Evolutionary conservation across 2,797 vertebrate species (phyloP).

Genomic region (Etheostoma nigrum): DNA sequence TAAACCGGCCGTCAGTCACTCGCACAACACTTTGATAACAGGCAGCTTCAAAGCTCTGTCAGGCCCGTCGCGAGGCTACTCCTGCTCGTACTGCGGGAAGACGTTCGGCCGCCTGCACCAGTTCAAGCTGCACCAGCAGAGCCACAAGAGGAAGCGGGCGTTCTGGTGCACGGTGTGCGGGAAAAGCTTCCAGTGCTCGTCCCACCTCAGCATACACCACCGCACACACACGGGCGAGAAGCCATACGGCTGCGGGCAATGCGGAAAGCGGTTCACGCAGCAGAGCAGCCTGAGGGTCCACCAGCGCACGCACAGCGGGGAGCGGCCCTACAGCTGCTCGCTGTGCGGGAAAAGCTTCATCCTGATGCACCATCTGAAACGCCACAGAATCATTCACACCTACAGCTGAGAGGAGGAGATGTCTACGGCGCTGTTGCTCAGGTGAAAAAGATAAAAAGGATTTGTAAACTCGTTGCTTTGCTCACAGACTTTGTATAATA

Average conservation of each 20-base stretch:
- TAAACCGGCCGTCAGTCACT: neutral
- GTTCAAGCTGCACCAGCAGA: conserved; percentile 83
- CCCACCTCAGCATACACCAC: conserved; percentile 84
- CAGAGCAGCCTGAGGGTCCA: conserved; percentile 84
- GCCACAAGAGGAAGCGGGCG: conserved; percentile 78
- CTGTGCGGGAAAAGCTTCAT: conserved; percentile 84
- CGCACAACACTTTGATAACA: conserved; percentile 44
- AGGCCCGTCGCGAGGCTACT: conserved; percentile 49
- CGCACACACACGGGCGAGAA: conserved; percentile 85
- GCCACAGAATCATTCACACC: conserved; percentile 80
- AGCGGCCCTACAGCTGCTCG: conserved; percentile 81
- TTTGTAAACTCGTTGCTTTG: neutral
- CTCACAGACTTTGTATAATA: conserved; percentile 49
- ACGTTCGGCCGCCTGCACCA: conserved; percentile 76
- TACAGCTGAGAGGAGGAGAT: conserved; percentile 60
- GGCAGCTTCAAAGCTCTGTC: conserved; percentile 42
- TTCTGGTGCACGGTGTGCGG: conserved; percentile 83
- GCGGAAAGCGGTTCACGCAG: conserved; percentile 84
- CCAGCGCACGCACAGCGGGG: conserved; percentile 84
- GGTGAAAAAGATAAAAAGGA: conserved; percentile 19
- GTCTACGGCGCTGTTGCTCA: neutral
- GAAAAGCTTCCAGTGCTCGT: conserved; percentile 83
- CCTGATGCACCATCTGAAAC: conserved; percentile 83
- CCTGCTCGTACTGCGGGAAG: conserved; percentile 80
- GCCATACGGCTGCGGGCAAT: conserved; percentile 79